Evolutionary conservation across 2,113 vertebrate species (phyloP).

Genomic region (Tragelaphus buxtoni): DNA sequence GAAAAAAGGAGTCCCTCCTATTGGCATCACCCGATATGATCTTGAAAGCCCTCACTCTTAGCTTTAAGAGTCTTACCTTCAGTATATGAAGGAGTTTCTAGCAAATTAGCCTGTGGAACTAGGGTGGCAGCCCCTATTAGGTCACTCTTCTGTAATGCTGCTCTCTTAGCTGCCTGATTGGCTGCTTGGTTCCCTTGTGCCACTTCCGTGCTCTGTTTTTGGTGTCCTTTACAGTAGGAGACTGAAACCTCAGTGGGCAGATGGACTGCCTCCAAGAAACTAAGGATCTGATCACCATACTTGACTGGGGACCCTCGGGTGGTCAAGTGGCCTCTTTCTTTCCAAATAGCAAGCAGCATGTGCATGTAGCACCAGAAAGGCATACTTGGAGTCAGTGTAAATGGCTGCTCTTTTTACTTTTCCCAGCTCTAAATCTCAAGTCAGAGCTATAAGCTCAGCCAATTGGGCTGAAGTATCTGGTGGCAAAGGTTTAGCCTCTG

Average conservation of each 20-base stretch:
- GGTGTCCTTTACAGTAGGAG: background rate
- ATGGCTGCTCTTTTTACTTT: background rate
- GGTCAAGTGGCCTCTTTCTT: background rate
- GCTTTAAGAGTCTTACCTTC: background rate
- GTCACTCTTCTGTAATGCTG: background rate
- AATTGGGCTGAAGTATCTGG: background rate
- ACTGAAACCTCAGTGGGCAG: background rate
- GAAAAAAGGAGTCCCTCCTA: background rate
- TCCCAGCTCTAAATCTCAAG: background rate
- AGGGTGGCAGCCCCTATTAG: background rate
- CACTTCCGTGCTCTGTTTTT: background rate
- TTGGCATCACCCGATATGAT: background rate
- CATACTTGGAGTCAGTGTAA: background rate
- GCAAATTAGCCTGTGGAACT: background rate
- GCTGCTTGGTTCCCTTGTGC: background rate
- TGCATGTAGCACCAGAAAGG: background rate
- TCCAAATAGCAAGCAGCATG: background rate
- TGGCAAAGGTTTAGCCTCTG: background rate
- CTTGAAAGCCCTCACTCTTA: background rate
- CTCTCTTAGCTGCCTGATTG: background rate
- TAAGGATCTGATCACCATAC: background rate
- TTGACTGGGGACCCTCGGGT: background rate
- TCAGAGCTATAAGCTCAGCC: background rate
- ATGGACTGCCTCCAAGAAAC: background rate
- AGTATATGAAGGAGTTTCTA: background rate